Conservation (phyloP, 30 jellyfish, hydroid and myxozoan genomes). For the Turritopsis rubra region DNA sequence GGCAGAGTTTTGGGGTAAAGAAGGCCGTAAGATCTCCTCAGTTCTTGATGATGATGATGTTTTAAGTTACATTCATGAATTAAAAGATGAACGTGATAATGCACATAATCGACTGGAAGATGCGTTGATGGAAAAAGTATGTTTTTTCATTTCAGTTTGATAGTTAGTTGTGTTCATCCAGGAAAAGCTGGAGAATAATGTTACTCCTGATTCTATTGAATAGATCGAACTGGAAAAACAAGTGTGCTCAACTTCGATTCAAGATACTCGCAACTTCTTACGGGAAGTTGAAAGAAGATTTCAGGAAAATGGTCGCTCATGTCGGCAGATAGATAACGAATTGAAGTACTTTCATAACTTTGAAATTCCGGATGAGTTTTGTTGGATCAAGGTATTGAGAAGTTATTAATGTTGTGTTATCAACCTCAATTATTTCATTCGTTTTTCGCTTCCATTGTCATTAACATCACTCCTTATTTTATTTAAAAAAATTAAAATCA, state of each 20-base stretch:
- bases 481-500: too few species aligned
- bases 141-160: too few species aligned
- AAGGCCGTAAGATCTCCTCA: slow-evolving; percentile 2
- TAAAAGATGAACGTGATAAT: slow-evolving; percentile 27
- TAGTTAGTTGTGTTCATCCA: too few species aligned
- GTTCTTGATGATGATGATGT: slow-evolving; percentile 22
- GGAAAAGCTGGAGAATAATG: neutral
- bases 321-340: slow-evolving; percentile 52
- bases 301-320: slow-evolving; percentile 58
- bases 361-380: slow-evolving; percentile 38
- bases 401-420: too few species aligned
- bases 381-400: slow-evolving; percentile 66
- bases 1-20: slow-evolving; percentile 4
- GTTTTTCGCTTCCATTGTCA: too few species aligned
- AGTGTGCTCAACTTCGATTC: neutral
- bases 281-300: slow-evolving; percentile 58
- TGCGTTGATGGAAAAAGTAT: slow-evolving; percentile 16
- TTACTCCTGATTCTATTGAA: neutral
- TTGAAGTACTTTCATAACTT: slow-evolving; percentile 27
- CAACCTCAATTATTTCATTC: too few species aligned
- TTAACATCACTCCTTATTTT: too few species aligned
- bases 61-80: slow-evolving; percentile 13
- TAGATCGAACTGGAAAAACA: neutral
- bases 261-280: neutral
- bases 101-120: slow-evolving; percentile 5